A percentile compares a stretch with the other conserved stretches of the same genome.
Evolutionary conservation across 2,113 vertebrate genomes (phyloP).

Genomic region (Poecilia latipinna): DNA sequence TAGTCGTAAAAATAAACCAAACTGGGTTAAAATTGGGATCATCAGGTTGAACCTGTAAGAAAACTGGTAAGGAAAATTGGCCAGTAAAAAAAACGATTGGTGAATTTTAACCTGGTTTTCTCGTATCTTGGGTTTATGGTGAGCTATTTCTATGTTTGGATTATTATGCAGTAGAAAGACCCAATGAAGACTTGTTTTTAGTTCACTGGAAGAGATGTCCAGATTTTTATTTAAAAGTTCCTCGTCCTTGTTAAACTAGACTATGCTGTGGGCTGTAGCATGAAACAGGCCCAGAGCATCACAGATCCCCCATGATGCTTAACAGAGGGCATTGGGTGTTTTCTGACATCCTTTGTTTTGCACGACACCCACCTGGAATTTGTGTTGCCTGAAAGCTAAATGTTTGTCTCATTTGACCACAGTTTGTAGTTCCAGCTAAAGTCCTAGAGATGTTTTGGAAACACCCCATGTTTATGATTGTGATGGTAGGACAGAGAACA

Average conservation of each 20-base stretch:
- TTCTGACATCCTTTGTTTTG: not conserved
- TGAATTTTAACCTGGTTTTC: not conserved
- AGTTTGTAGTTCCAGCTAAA: not conserved
- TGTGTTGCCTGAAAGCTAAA: not conserved
- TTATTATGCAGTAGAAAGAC: not conserved
- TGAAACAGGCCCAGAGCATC: too few species aligned
- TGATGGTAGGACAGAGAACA: not conserved
- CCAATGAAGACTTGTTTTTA: not conserved
- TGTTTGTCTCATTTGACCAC: not conserved
- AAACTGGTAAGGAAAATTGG: not conserved
- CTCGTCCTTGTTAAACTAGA: not conserved
- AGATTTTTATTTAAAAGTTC: not conserved
- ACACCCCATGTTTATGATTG: not conserved
- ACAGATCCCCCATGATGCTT: too few species aligned
- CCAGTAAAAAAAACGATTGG: not conserved
- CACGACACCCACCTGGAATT: not conserved
- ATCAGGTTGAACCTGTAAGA: not conserved
- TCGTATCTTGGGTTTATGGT: not conserved
- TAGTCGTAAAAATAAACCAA: not conserved
- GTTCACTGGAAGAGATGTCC: not conserved
- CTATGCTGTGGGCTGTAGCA: not conserved
- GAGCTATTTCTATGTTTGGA: not conserved
- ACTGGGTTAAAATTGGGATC: not conserved
- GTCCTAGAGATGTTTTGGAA: not conserved
- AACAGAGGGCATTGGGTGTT: too few species aligned